Evolutionary conservation across 2,888 invertebrate genomes (phyloP).

Genomic region (Aspidiotus rigidus): DNA sequence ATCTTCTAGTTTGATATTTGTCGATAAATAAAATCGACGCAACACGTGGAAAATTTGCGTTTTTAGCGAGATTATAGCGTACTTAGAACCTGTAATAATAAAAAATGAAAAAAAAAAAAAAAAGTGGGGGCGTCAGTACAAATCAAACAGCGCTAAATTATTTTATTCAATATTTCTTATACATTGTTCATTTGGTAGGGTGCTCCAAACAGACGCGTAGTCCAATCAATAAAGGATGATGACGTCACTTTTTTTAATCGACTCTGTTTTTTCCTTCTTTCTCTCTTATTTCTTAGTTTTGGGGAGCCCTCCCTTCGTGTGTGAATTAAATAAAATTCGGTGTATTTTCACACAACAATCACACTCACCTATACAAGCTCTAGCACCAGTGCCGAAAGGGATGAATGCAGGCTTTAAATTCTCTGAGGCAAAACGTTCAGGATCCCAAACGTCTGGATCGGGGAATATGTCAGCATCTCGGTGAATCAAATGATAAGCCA

Average conservation of each 20-base stretch:
- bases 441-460: not conserved
- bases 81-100: conserved; percentile 14
- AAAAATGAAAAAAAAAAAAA: not conserved
- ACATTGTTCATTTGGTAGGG: too few species aligned
- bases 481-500: not conserved
- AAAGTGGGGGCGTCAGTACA: too few species aligned
- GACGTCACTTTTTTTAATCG: too few species aligned
- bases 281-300: too few species aligned
- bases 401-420: not conserved
- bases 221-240: too few species aligned
- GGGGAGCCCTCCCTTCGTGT: too few species aligned
- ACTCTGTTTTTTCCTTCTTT: too few species aligned
- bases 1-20: conserved; percentile 5
- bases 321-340: too few species aligned
- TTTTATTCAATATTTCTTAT: too few species aligned
- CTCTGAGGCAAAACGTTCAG: not conserved
- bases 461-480: not conserved
- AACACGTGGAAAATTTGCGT: conserved; percentile 15
- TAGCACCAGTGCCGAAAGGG: not conserved
- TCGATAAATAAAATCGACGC: not conserved
- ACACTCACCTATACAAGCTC: not conserved
- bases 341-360: not conserved
- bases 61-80: conserved; percentile 26
- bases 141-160: too few species aligned
- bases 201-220: too few species aligned